Percentiles rank a stretch among this genome's conserved stretches.
Conservation (phyloP, 2,797 vertebrate species). For the Podarcis siculus region DNA sequence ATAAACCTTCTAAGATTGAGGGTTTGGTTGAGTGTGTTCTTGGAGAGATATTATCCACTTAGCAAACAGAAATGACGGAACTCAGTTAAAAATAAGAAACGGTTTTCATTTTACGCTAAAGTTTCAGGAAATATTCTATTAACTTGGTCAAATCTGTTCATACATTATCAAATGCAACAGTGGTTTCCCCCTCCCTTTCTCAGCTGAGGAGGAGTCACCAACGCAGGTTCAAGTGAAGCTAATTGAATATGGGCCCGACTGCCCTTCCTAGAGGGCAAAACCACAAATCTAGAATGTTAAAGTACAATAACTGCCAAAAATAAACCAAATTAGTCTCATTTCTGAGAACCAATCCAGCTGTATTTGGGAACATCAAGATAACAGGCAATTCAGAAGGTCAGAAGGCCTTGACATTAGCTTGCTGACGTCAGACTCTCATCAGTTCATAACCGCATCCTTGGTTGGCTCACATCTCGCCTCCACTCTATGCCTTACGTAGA, state of each 20-base stretch:
- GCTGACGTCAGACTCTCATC: slow-evolving; percentile 17
- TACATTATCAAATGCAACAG: not conserved
- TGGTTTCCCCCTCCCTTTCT: not conserved
- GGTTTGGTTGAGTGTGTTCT: not conserved
- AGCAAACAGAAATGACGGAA: not conserved
- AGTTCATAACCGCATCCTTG: slow-evolving; percentile 1
- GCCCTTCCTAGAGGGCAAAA: slow-evolving; percentile 9
- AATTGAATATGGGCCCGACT: not conserved
- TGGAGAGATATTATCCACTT: too few relatives aligned
- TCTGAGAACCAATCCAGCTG: slow-evolving; percentile 21
- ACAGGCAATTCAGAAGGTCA: slow-evolving; percentile 22
- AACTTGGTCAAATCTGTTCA: not conserved
- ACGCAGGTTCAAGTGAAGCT: not conserved
- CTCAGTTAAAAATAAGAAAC: not conserved
- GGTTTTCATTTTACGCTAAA: not conserved
- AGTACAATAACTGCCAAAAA: slow-evolving; percentile 6
- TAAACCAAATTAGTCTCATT: slow-evolving; percentile 32
- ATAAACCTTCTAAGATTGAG: not conserved
- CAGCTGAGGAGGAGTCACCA: not conserved
- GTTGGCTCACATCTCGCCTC: not conserved
- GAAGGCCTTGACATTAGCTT: slow-evolving; percentile 25
- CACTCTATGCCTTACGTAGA: not conserved
- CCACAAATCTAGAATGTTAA: not conserved
- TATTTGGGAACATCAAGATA: slow-evolving; percentile 39
- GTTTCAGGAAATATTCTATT: not conserved